Evolutionary conservation across 30 jellyfish, hydroid and myxozoan species (phyloP).

Genomic region (Aurelia coerulea): DNA sequence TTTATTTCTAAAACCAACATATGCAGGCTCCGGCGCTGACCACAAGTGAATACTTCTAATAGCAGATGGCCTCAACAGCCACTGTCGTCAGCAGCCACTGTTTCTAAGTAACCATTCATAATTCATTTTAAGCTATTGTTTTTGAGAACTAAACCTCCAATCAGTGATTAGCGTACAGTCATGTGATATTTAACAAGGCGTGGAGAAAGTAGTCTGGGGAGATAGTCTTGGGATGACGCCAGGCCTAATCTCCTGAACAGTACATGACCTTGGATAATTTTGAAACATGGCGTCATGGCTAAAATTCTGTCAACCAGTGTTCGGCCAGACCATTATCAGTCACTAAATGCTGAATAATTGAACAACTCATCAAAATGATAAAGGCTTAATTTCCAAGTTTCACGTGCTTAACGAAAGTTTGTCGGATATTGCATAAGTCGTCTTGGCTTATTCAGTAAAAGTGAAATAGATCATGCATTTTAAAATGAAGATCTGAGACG

Average conservation of each 20-base stretch:
- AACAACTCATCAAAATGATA: conserved; percentile 58
- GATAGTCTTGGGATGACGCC: conserved; percentile 48
- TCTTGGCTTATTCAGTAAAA: too few species aligned
- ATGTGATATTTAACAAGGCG: conserved; percentile 31
- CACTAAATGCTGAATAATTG: conserved; percentile 25
- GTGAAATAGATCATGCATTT: too few species aligned
- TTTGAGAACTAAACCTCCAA: conserved; percentile 7
- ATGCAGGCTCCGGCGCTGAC: conserved; percentile 56
- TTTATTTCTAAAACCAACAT: conserved; percentile 35
- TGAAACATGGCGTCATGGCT: conserved; percentile 40
- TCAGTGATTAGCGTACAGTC: neutral
- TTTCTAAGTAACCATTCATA: conserved; percentile 37
- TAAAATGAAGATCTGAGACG: too few species aligned
- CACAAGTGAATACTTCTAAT: conserved; percentile 31
- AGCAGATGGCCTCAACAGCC: conserved; percentile 59
- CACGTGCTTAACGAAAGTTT: conserved; percentile 19
- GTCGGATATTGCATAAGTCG: too few species aligned
- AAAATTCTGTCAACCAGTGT: conserved; percentile 27
- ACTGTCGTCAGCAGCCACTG: conserved; percentile 23
- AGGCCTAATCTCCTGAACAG: conserved; percentile 46
- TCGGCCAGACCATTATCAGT: conserved; percentile 65
- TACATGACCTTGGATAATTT: conserved; percentile 45
- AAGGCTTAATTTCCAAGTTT: conserved; percentile 16
- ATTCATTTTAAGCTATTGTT: conserved; percentile 25
- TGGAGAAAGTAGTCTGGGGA: conserved; percentile 21